These are phyloP conservation scores for Cynopterus brachyotis DNA, from an alignment of 2,113 vertebrate species.

Conservation along the genomic window DNA sequence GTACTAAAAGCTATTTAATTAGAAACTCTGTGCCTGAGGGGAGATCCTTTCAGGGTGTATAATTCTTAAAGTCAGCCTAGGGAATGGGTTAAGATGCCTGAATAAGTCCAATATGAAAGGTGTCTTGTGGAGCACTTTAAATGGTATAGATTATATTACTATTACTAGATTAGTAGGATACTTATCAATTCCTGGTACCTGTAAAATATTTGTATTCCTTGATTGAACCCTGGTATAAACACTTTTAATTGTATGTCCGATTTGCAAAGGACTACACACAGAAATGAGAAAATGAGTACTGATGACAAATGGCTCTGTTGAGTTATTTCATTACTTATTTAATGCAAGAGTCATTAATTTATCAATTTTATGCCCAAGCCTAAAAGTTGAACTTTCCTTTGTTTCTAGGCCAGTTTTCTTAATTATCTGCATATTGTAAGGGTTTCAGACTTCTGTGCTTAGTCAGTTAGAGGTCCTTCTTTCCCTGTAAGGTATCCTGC, in stretches of 20 bases:
- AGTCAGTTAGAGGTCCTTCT: slow-evolving; percentile 30
- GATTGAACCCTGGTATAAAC: slow-evolving; percentile 12
- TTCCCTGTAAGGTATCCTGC: slow-evolving; percentile 69
- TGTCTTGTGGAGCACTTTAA: slow-evolving; percentile 61
- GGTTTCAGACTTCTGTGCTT: slow-evolving; percentile 62
- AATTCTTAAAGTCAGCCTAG: slow-evolving; percentile 65
- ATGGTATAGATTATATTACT: slow-evolving; percentile 45
- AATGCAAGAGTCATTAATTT: slow-evolving; percentile 56
- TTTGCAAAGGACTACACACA: slow-evolving; percentile 56
- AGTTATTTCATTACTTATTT: slow-evolving; percentile 66
- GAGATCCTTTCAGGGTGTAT: slow-evolving; percentile 52
- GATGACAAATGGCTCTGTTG: slow-evolving; percentile 59
- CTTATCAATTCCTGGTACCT: background rate
- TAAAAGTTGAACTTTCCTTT: slow-evolving; percentile 77
- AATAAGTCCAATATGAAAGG: slow-evolving; percentile 44
- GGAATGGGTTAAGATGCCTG: slow-evolving; percentile 65
- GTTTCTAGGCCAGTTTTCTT: slow-evolving; percentile 68
- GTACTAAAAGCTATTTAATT: slow-evolving; percentile 80
- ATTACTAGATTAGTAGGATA: slow-evolving; percentile 34
- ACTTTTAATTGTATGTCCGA: slow-evolving; percentile 45
- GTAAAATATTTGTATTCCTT: slow-evolving; percentile 29
- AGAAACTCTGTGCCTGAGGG: slow-evolving; percentile 71
- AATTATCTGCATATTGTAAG: slow-evolving; percentile 62
- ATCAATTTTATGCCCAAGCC: slow-evolving; percentile 48
- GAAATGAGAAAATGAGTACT: slow-evolving; percentile 65